Evolutionary conservation across 2,797 vertebrate species (phyloP).

Genomic region (Loriculus beryllinus): DNA sequence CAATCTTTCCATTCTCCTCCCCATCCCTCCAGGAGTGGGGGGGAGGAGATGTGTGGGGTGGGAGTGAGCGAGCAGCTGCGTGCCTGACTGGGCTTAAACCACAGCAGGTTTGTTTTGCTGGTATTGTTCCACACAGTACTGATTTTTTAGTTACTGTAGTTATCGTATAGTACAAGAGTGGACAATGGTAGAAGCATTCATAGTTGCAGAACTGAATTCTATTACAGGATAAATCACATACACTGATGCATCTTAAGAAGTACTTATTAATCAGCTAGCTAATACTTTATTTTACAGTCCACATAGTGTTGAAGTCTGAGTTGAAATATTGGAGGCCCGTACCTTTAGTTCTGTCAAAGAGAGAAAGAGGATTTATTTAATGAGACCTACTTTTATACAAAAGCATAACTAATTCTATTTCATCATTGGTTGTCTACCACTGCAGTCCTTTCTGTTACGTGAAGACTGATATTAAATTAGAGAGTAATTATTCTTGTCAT

Average conservation of each 20-base stretch:
- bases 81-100: too few relatives aligned
- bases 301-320: not conserved
- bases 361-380: not conserved
- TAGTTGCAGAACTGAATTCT: not conserved
- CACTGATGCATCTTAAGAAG: not conserved
- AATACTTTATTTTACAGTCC: not conserved
- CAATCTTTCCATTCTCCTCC: too few relatives aligned
- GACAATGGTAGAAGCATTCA: not conserved
- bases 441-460: not conserved
- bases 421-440: not conserved
- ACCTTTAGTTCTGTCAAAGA: not conserved
- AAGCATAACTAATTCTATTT: not conserved
- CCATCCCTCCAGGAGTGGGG: too few relatives aligned
- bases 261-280: not conserved
- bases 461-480: not conserved
- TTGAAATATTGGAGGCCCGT: not conserved
- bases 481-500: not conserved
- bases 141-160: not conserved
- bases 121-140: not conserved
- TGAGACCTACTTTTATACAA: not conserved
- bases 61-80: too few relatives aligned
- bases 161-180: not conserved
- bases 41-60: too few relatives aligned
- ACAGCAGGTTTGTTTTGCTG: too few relatives aligned
- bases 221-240: not conserved